These are phyloP conservation scores for Phalacrocorax brasilianus DNA, from an alignment of 2,113 vertebrate genomes.

Conservation along the genomic window DNA sequence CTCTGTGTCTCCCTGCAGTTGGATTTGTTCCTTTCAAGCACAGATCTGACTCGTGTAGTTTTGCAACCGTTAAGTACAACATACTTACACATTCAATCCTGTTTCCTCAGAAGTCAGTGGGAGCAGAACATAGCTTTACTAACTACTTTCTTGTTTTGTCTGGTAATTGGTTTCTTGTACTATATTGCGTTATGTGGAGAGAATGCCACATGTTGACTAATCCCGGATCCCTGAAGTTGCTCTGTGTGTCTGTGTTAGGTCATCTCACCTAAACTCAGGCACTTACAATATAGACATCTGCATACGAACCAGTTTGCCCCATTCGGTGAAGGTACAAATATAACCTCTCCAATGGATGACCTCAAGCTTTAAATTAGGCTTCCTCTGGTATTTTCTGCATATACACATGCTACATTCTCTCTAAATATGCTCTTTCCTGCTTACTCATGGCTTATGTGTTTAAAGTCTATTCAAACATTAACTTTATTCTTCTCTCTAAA, in stretches of 20 bases:
- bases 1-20: constrained; percentile 2
- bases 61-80: neutral
- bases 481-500: constrained; percentile 40
- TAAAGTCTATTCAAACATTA: constrained; percentile 28
- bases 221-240: neutral
- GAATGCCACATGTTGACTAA: neutral
- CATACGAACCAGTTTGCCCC: neutral
- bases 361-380: neutral
- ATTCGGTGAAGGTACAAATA: neutral
- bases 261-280: neutral
- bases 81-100: neutral
- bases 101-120: constrained; percentile 28
- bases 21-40: neutral
- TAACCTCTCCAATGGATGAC: neutral
- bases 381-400: neutral
- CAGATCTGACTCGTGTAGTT: constrained; percentile 18
- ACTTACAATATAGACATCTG: neutral
- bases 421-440: constrained; percentile 17
- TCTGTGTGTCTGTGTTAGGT: neutral
- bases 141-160: neutral
- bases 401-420: neutral
- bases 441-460: constrained; percentile 5
- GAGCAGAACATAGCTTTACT: neutral
- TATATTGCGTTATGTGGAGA: neutral
- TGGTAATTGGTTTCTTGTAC: neutral